phyloP scores from a whole-genome alignment of 2,113 vertebrate species.

The Lasiurus borealis region DNA sequence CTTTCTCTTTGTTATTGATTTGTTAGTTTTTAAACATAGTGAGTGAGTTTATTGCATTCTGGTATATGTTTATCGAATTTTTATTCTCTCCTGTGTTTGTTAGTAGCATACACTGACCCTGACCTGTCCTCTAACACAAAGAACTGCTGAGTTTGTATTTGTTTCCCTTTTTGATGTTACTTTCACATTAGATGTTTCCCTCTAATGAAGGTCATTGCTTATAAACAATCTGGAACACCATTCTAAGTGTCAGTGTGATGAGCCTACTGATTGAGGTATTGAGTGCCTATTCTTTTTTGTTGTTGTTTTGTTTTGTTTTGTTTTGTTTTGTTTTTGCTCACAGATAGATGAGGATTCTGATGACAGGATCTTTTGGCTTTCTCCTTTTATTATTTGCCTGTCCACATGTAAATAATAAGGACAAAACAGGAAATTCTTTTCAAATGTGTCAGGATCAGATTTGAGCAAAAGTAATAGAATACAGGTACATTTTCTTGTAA shows the following conservation, averaged over 20 bases:
- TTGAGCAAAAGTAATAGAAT: slow-evolving; percentile 69
- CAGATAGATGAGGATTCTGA: slow-evolving; percentile 58
- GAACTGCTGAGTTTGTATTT: neutral
- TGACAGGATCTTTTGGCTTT: slow-evolving; percentile 44
- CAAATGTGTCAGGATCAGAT: slow-evolving; percentile 73
- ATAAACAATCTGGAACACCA: slow-evolving; percentile 6
- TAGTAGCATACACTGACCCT: neutral
- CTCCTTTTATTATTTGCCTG: slow-evolving; percentile 63
- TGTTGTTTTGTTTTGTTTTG: neutral
- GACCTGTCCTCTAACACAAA: slow-evolving; percentile 2
- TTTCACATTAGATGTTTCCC: neutral
- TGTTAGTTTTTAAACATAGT: slow-evolving; percentile 28
- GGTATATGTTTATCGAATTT: neutral
- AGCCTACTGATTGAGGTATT: neutral
- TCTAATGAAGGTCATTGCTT: slow-evolving; percentile 56
- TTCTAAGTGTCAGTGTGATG: neutral
- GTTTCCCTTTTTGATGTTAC: neutral
- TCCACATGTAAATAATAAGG: slow-evolving; percentile 73
- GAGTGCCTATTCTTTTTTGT: neutral
- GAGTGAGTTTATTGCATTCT: slow-evolving; percentile 1
- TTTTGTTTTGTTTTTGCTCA: neutral
- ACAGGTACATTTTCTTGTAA: slow-evolving; percentile 74
- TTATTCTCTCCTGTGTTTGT: neutral
- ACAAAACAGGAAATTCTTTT: slow-evolving; percentile 54
- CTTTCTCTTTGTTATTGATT: slow-evolving; percentile 46